Percentiles rank a stretch among this genome's conserved stretches.
phyloP scores from a whole-genome alignment of 2,797 vertebrate species.

The Lacerta bilineata region DNA sequence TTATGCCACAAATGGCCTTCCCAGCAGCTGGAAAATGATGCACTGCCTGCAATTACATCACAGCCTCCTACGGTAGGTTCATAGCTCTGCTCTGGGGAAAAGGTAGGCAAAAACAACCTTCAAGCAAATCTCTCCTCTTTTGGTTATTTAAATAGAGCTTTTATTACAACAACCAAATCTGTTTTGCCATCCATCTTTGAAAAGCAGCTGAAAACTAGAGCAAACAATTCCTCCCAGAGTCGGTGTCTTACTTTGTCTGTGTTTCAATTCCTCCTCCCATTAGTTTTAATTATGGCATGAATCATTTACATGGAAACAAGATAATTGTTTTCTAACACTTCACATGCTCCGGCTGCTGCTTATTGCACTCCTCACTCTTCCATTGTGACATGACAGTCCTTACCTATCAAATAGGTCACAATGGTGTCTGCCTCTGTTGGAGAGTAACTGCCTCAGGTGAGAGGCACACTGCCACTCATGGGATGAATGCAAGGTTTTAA shows the following conservation, averaged over 20 bases:
- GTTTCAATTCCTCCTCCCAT: constrained; percentile 35
- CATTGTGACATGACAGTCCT: constrained; percentile 50
- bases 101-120: constrained; percentile 72
- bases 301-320: constrained; percentile 59
- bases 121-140: constrained; percentile 79
- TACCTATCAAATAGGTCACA: constrained; percentile 46
- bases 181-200: constrained; percentile 73
- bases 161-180: constrained; percentile 65
- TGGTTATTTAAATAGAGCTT: constrained; percentile 79
- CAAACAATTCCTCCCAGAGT: constrained; percentile 65
- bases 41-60: constrained; percentile 79
- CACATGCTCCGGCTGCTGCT: constrained; percentile 44
- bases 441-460: constrained; percentile 23
- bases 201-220: constrained; percentile 67
- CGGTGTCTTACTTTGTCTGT: constrained; percentile 24
- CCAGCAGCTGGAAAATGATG: constrained; percentile 77
- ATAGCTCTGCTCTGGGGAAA: constrained; percentile 61
- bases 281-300: constrained; percentile 26
- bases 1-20: constrained; percentile 81
- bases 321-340: constrained; percentile 44
- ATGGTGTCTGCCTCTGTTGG: constrained; percentile 18
- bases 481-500: not conserved
- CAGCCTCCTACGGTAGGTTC: constrained; percentile 74
- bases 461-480: not conserved
- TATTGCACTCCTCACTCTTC: constrained; percentile 44